phyloP scores from a whole-genome alignment of 2,113 vertebrate species.

The Brienomyrus longianalis region DNA sequence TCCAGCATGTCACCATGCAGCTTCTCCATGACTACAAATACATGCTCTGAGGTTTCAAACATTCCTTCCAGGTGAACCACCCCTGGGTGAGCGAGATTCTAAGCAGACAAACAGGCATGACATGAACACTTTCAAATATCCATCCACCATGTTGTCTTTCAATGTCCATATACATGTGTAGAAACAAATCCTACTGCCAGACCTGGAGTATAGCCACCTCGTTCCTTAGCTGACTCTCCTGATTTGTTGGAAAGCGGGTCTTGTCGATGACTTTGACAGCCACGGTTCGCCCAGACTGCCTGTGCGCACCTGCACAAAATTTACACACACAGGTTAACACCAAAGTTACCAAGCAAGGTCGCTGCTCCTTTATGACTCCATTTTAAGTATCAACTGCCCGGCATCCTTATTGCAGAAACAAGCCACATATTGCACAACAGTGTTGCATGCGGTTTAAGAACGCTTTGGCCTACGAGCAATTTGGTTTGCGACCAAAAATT shows the following conservation, averaged over 20 bases:
- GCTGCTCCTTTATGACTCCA: neutral
- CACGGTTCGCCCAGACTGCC: conserved; percentile 61
- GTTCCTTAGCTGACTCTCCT: conserved; percentile 70
- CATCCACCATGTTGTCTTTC: neutral
- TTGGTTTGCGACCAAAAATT: no score
- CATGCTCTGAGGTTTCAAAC: conserved; percentile 53
- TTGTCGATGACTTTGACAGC: conserved; percentile 80
- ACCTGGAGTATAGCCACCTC: conserved; percentile 77
- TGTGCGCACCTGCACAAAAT: conserved; percentile 62
- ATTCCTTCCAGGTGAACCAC: conserved; percentile 58
- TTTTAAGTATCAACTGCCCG: neutral
- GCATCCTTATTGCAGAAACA: neutral
- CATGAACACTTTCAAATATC: neutral
- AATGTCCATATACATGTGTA: neutral
- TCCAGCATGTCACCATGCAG: conserved; percentile 71
- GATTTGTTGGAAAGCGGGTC: conserved; percentile 68
- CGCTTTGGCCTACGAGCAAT: no score
- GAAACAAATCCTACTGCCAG: neutral
- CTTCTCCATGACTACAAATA: conserved; percentile 67
- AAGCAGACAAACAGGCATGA: neutral
- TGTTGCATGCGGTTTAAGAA: no score
- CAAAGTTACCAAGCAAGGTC: neutral
- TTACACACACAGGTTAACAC: neutral
- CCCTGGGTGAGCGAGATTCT: conserved; percentile 58
- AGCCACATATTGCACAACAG: neutral